Evolutionary conservation across 2,888 invertebrate species (phyloP), one percentile per base, ranked within the genome.

Genomic region (Drosophila yooni): DNA sequence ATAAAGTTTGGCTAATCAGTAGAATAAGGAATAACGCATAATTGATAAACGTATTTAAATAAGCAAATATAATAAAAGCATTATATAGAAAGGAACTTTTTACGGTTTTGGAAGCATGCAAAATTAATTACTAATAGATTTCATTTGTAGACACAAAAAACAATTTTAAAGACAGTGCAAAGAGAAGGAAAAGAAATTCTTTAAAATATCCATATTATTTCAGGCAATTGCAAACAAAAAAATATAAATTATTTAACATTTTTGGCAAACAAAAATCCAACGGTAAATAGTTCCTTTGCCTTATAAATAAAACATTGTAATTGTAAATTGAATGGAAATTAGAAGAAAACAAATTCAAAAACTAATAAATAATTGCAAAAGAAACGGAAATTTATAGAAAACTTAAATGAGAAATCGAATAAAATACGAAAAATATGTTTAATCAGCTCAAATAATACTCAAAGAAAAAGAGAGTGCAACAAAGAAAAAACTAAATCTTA

Each of bases 251-350:
- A 80, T 81, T 83, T 74, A 71, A 87, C 29, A 88, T 87, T 87
- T 87, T 87, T 90, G 87, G 87, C 87, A 86, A 88, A 88, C 90
- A 89, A 90, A 90, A 86, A 90, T 89, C 88, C 88, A 91, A 81
- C 91, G 91, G 91, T 91, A 92, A 92, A 90, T 81, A 91, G 91
- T 91, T 91, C 92, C 91, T 91, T 91, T 85, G 89, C 90, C 87
- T 86, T 84, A 65, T 88, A 82, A 76, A 75, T 72, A 69, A 70
- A 72, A 71, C 54, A 76, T 66, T 75, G 66, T 76, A 74, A 70
- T 59, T 78, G 64, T 53, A 88, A 80, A 81, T 76, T 68, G 18
- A 63, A 60, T 29, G 51, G 18, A 67, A 57, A 61, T 40, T 33
- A 50, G 40, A 56, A 36, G 0, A 27, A 62, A 25, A 36, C 43